Percentiles rank a stretch among this genome's conserved stretches.
These are phyloP conservation scores for Penaeus indicus DNA, from an alignment of 1,140 invertebrate species.

Conservation along the genomic window DNA sequence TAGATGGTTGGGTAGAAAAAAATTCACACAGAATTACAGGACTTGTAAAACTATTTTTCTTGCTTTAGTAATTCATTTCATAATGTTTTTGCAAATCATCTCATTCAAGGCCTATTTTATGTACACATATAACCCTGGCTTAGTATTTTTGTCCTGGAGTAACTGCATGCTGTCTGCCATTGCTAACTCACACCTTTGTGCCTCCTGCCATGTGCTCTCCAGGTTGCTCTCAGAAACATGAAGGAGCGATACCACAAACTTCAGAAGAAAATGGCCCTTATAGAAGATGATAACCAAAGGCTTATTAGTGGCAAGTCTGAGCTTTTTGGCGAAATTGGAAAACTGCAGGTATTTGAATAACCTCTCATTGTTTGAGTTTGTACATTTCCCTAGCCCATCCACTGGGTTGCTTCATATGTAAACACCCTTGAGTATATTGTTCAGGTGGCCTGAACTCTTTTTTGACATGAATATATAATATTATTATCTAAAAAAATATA, in stretches of 20 bases:
- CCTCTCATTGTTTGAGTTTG: background rate
- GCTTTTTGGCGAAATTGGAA: constrained; percentile 66
- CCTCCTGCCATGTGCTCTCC: background rate
- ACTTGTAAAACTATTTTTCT: too few relatives aligned
- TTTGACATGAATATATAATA: too few relatives aligned
- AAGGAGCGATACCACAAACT: constrained; percentile 66
- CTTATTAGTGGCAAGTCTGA: constrained; percentile 65
- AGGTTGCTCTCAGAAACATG: constrained; percentile 66
- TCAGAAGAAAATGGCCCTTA: constrained; percentile 64
- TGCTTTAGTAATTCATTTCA: too few relatives aligned
- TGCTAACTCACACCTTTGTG: constrained; percentile 11
- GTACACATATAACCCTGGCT: background rate
- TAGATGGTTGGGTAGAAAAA: too few relatives aligned
- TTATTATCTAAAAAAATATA: too few relatives aligned
- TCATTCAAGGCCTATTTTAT: too few relatives aligned
- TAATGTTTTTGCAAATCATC: too few relatives aligned
- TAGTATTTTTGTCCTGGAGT: background rate
- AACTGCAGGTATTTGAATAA: constrained; percentile 56
- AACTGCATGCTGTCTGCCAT: background rate
- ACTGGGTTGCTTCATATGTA: background rate
- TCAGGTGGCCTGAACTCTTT: too few relatives aligned
- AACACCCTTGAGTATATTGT: too few relatives aligned
- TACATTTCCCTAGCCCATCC: background rate
- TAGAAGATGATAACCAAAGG: constrained; percentile 65
- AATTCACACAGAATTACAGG: too few relatives aligned